Evolutionary conservation across 2,888 invertebrate species (phyloP), one percentile per base, ranked within the genome.

Genomic region (Hydrotaea cyrtoneurina): DNA sequence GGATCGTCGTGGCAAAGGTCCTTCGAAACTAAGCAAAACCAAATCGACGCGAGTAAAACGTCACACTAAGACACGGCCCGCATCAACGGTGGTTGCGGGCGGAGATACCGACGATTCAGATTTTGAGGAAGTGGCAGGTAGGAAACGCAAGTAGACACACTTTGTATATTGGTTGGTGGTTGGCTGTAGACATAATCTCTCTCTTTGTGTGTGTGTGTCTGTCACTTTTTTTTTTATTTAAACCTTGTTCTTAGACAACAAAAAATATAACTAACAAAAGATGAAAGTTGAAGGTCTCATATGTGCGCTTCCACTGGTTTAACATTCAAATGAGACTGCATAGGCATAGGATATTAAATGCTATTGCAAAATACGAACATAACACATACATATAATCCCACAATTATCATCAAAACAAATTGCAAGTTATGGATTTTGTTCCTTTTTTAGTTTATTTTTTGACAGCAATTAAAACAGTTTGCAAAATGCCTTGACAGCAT

Each of bases 121-220:
- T 89, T 96, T 95, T 94, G 96, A 96, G 90, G 96, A 96, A 93
- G 96, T 96, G 72, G 94, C 95, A 92, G 94, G 94, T 93, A 91
- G 90, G 90, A 91, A 93, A 89, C 90, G 89, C 89, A 90, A 91
- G 90, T 87, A 90, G 89, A 80, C 59, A 59, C 64, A 39, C 75
- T 66, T 21, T 66, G 66, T 57, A n/a, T 31, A 31, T 31, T 31
- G 31, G 36, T 53, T 66, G 79, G 19, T 39, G 76, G 39, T 73
- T 74, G 59, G 43, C 59, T 74, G 26, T 74, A 59, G 57, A 53
- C 13, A 17, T 31, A 39, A n/a, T 71, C 21, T 71, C 26, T 53
- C n/a, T 77, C 23, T 23, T 57, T 72, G 57, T 46, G 7, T 39
- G 66, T 39, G 39, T 43, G 66, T 66, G 69, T 46, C 46, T 69